Evolutionary conservation across 2,888 invertebrate genomes (phyloP).

Genomic region (Quadroppia sp.): DNA sequence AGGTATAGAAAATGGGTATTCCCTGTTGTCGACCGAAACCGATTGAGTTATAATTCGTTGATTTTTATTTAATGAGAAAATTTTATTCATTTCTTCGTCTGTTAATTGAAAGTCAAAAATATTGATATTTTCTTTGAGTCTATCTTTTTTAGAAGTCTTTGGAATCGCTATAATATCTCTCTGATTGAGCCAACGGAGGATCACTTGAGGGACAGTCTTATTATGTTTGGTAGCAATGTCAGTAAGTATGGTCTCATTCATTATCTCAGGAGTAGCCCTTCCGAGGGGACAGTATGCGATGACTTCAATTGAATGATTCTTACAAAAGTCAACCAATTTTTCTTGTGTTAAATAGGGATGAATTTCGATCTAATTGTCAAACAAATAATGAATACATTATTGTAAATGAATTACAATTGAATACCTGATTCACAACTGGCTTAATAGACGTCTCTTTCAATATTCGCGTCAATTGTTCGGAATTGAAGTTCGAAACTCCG

Average conservation of each 20-base stretch:
- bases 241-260: conserved; percentile 8
- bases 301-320: not conserved
- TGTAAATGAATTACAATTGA: not conserved
- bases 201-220: conserved; percentile 29
- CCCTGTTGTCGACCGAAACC: not conserved
- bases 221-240: conserved; percentile 30
- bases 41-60: not conserved
- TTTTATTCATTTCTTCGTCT: conserved; percentile 27
- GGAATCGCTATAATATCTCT: conserved; percentile 37
- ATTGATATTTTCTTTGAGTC: conserved; percentile 32
- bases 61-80: conserved; percentile 25
- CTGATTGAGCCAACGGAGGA: conserved; percentile 40
- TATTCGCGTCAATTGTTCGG: conserved; percentile 60
- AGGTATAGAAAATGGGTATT: conserved; percentile 26
- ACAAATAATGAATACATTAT: not conserved
- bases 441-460: not conserved
- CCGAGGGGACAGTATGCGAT: conserved; percentile 40
- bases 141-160: not conserved
- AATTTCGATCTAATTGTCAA: conserved; percentile 21
- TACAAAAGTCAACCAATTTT: conserved; percentile 36
- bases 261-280: not conserved
- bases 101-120: conserved; percentile 35
- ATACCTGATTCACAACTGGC: conserved; percentile 41
- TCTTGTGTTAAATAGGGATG: conserved; percentile 40
- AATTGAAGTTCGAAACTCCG: conserved; percentile 79